Base-by-base conservation (phyloP, 2,113 vertebrate genomes). In the Pseudorhombus dupliciocellatus region DNA sequence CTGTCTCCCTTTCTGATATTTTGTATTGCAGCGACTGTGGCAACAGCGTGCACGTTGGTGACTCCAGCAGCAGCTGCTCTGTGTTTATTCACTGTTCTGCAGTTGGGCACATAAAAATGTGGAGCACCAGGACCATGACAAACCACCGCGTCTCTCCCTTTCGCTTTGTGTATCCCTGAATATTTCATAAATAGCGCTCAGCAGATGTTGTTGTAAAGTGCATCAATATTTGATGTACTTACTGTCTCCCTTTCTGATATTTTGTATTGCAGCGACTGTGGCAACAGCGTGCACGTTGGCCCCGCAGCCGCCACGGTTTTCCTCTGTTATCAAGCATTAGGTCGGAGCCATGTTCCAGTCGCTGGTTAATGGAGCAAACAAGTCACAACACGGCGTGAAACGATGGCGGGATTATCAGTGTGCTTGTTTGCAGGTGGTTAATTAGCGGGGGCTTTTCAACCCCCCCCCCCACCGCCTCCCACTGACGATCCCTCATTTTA, bases 191-290 rank as follows among this genome's bases (percentile, higher is more conserved):
- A 80, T 51, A 54, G 63, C 75, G 69, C 79, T 10, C 56, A 76
- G 79, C 84, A 89, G 88, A 89, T 89, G 90, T 85, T 87, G 80
- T 80, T 84, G 79, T 85, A 80, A 81, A 87, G 67, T 37, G 2
- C 71, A 89, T 92, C 70, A 88, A 91, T 88, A 82, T 84, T 88
- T 90, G 56, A 91, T 90, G 56, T 14, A 8, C 66, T 82, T 42
- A 87, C 75, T 77, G 62, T 87, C 81, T 87, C 79, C 34, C 57
- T 31, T 73, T 75, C 55, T 84, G 74, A 69, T 83, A 67, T 78
- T 88, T 87, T 87, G 85, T 77, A 80, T 87, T 84, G 76, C 15
- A 57, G 65, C 68, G 87, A 70, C 89, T 72, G 18, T 31, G 58
- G 77, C 31, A 55, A 50, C 53, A 40, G 48, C 54, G 6, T 51